Evolutionary conservation across 2,113 vertebrate genomes (phyloP), one percentile per base, ranked within the genome.

Genomic region (Patagioenas fasciata): DNA sequence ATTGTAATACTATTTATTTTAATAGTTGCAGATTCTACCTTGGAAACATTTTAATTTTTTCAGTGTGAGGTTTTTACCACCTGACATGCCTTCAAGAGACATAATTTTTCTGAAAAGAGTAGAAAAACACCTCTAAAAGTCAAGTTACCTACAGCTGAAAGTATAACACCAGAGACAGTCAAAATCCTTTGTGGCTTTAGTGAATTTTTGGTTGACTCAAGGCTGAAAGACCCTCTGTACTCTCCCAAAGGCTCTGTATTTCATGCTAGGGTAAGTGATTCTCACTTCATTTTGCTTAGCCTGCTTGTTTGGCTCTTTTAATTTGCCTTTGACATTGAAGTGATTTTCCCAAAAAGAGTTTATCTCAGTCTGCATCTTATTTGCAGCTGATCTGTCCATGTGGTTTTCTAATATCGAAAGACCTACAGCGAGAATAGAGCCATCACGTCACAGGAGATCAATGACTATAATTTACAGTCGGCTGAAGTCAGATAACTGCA

Each of bases 1-100:
- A 91, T 74, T 83, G 10, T 48, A 26, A 72, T 69, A 65, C 60
- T 93, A 92, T 93, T 95, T 91, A 92, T 57, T 86, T 79, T 62
- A 47, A 82, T 67, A 91, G 50, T 62, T 93, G 58, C 31, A 62
- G 28, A 84, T 74, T 88, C 13, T 36, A 18, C 23, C 67, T 18
- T 69, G 20, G 60, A 91, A 92, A 14, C 23, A 25, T 24, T 83
- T 88, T 51, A 14, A 4, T 48, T 80, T 91, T 84, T 57, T 93
- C 31, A 47, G 7, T 42, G 29, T 66, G 31, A 61, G 24, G 25
- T 8, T 54, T 93, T 90, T 80, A 38, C 34, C 16, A 82, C 51
- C 34, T 69, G 32, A 84, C 21, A 19, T 47, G 16, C 29, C n/a
- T 64, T 84, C 7, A 40, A 61, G 60, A 91, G 58, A 72, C 15